Base-by-base conservation (phyloP, 2,113 vertebrate species). In the Puffinus mauretanicus region DNA sequence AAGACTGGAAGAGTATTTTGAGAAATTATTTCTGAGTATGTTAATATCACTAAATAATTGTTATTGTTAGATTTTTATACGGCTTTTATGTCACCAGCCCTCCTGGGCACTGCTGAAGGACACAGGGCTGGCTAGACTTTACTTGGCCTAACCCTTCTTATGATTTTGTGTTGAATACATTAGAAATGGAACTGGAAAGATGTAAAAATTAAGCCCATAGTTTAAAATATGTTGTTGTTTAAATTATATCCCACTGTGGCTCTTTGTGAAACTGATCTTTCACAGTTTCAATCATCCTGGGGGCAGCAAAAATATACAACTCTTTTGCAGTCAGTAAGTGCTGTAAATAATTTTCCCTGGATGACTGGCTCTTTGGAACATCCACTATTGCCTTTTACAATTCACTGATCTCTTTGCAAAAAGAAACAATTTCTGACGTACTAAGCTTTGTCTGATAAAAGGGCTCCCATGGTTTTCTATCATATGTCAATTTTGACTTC, bases 301-400 rank as follows among this genome's bases (percentile, higher is more conserved):
- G 60, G 36, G 6, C 27, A 90, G 54, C 27, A 94, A 95, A 96
- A 87, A 62, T 76, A 77, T 18, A 17, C 12, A 92, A 80, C 7
- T 72, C 38, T 83, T 69, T 93, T 93, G 34, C 40, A 86, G 49
- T 26, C 70, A 88, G 20, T 92, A 92, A 96, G 29, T 88, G 66
- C n/a, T 95, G 79, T 70, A 88, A 93, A 81, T 86, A 62, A 88
- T 88, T 95, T 92, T 96, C 40, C 46, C 62, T 62, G 42, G 21
- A 69, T 90, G 71, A 66, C 44, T 92, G 17, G 5, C 29, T 94
- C 75, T 73, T 82, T 90, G 79, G 49, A 94, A 76, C 42, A 90
- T 80, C 46, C 64, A 42, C 14, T 12, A 80, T 88, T 96, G 60
- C 78, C 89, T 96, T 90, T 95, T 92, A 93, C 79, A 88, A 94